Evolutionary conservation across 1,140 invertebrate species (phyloP).

Genomic region (Ruditapes philippinarum): DNA sequence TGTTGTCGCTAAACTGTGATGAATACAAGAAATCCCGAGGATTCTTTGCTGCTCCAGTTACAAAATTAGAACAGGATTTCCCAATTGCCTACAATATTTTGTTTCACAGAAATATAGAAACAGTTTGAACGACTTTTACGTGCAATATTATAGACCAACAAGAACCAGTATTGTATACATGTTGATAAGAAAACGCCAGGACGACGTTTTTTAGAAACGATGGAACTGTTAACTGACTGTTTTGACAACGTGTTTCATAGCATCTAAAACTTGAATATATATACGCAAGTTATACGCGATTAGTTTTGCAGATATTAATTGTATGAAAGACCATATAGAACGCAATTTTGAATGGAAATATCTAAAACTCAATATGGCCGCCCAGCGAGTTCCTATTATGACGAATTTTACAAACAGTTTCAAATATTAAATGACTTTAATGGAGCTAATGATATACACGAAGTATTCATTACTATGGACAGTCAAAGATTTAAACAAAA

Average conservation of each 20-base stretch:
- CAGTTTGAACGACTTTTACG: constrained; percentile 70
- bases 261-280: constrained; percentile 69
- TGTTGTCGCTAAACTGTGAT: constrained; percentile 5
- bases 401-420: constrained; percentile 78
- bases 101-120: constrained; percentile 66
- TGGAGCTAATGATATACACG: constrained; percentile 78
- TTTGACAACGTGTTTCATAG: constrained; percentile 80
- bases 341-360: constrained; percentile 75
- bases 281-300: constrained; percentile 71
- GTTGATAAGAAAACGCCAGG: constrained; percentile 68
- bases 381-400: constrained; percentile 75
- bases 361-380: constrained; percentile 77
- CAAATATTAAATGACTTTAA: constrained; percentile 77
- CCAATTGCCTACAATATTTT: constrained; percentile 74
- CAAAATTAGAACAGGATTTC: constrained; percentile 66
- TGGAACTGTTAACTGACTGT: constrained; percentile 67
- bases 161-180: constrained; percentile 78
- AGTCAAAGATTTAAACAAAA: constrained; percentile 24
- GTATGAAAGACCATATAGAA: constrained; percentile 75
- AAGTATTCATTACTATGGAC: constrained; percentile 14
- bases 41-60: not conserved
- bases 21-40: not conserved
- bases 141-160: constrained; percentile 73
- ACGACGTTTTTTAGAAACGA: constrained; percentile 43
- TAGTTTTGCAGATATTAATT: constrained; percentile 80